Evolutionary conservation across 1,140 invertebrate species (phyloP).

Genomic region (Sesamia nonagrioides): DNA sequence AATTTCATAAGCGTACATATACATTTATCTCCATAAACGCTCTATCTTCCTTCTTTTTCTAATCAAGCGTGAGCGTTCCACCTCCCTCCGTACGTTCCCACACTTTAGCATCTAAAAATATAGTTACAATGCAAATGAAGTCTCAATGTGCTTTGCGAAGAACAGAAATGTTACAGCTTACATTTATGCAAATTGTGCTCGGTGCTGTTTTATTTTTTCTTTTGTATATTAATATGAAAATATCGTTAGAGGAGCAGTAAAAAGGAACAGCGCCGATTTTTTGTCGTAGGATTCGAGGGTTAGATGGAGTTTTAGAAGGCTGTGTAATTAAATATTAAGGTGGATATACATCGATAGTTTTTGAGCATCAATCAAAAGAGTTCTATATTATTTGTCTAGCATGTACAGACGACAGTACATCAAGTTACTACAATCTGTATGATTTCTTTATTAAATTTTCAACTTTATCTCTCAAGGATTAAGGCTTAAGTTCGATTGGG

Average conservation of each 20-base stretch:
- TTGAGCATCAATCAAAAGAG: too few species aligned
- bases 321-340: background rate
- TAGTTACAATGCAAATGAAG: conserved; percentile 45
- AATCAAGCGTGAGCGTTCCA: background rate
- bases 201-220: conserved; percentile 32
- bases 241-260: conserved; percentile 34
- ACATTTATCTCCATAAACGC: background rate
- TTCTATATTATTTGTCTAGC: too few species aligned
- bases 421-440: too few species aligned
- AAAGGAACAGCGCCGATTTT: background rate
- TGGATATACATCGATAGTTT: too few species aligned
- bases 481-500: too few species aligned
- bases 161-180: conserved; percentile 40
- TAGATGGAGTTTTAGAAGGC: background rate
- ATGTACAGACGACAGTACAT: too few species aligned
- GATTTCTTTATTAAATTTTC: too few species aligned
- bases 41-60: background rate
- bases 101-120: conserved; percentile 32
- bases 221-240: conserved; percentile 47
- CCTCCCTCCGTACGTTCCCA: background rate
- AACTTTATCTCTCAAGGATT: too few species aligned
- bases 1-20: background rate
- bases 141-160: conserved; percentile 30
- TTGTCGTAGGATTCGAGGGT: background rate
- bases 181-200: conserved; percentile 46